These are phyloP conservation scores for Ligdia adustata DNA, from an alignment of 2,888 invertebrate species.

Conservation along the genomic window DNA sequence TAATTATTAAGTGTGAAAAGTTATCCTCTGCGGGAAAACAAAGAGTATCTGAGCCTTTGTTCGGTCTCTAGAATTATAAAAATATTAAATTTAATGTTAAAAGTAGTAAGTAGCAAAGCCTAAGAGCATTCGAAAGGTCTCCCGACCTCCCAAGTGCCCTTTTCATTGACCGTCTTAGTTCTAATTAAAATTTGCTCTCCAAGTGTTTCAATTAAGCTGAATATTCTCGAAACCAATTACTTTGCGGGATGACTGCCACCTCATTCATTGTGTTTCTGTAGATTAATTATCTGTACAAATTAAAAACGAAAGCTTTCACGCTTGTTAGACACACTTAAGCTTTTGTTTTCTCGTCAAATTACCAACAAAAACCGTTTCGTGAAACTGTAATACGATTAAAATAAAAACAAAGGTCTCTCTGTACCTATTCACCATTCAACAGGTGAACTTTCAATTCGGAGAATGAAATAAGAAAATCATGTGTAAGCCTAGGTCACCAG, in stretches of 20 bases:
- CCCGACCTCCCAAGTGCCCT: conserved; percentile 17
- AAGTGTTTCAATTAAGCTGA: conserved; percentile 35
- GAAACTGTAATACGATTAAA: background rate
- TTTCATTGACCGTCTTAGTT: conserved; percentile 15
- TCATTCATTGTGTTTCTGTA: conserved; percentile 28
- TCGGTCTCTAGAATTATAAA: background rate
- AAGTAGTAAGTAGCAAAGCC: conserved; percentile 6
- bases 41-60: no score
- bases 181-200: conserved; percentile 32
- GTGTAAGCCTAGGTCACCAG: no score
- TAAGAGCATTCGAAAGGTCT: conserved; percentile 5
- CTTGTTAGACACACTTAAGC: background rate
- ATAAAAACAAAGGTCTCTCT: background rate
- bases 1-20: no score
- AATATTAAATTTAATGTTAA: conserved; percentile 15
- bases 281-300: conserved; percentile 28
- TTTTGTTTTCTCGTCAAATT: background rate
- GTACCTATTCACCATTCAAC: background rate
- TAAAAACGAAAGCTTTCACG: conserved; percentile 12
- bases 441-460: background rate
- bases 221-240: conserved; percentile 37
- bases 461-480: no score
- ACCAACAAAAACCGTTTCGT: background rate
- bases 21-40: no score
- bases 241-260: conserved; percentile 33